phyloP scores from a whole-genome alignment of 2,888 invertebrate genomes.

The Nymphalis urticae region DNA sequence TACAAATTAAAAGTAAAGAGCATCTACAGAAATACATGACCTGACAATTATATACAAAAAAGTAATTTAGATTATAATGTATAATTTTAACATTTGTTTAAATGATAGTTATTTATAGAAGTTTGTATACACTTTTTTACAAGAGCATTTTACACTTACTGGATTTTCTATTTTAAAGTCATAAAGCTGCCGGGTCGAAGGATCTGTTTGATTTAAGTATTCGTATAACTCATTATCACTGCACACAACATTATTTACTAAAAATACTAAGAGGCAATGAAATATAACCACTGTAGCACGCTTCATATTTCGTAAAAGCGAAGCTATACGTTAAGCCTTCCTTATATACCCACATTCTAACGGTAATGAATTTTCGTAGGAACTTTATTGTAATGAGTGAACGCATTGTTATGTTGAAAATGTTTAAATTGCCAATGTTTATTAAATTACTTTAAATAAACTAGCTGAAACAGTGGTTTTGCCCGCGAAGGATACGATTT shows the following conservation, averaged over 20 bases:
- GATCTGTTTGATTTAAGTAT: constrained; percentile 42
- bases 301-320: constrained; percentile 5
- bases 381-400: constrained; percentile 5
- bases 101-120: no score
- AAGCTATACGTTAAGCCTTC: background rate
- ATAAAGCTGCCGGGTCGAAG: constrained; percentile 47
- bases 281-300: background rate
- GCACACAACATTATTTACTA: constrained; percentile 15
- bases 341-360: background rate
- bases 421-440: background rate
- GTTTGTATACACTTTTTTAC: no score
- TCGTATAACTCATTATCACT: constrained; percentile 34
- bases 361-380: background rate
- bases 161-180: constrained; percentile 52
- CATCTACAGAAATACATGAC: no score
- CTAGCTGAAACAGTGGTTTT: no score
- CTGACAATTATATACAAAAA: no score
- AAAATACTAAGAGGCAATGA: constrained; percentile 10
- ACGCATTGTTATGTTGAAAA: background rate
- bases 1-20: no score
- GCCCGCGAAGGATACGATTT: no score
- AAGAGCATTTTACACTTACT: constrained; percentile 39
- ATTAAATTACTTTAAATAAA: no score
- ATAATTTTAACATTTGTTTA: background rate
- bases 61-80: background rate